phyloP scores from a whole-genome alignment of 2,113 vertebrate genomes.

The Corynorhinus townsendii region DNA sequence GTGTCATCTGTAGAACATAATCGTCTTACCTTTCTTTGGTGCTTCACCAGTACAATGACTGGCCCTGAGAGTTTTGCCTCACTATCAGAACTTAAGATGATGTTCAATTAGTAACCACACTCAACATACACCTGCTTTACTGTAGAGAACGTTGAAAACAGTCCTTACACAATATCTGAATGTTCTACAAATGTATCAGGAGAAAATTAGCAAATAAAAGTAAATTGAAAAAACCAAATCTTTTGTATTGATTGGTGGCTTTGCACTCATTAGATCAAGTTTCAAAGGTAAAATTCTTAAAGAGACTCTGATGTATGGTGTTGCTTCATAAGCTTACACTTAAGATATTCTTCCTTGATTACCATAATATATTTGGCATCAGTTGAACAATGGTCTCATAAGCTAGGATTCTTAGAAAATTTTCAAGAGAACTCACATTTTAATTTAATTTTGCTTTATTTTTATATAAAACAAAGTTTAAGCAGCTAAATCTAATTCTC shows the following conservation, averaged over 20 bases:
- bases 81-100: not conserved
- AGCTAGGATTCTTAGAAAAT: not conserved
- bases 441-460: conserved; percentile 27
- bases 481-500: not conserved
- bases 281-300: conserved; percentile 2
- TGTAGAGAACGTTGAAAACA: not conserved
- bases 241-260: not conserved
- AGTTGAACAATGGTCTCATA: not conserved
- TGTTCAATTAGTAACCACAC: not conserved
- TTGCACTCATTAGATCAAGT: not conserved
- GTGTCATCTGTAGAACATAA: not conserved
- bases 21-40: not conserved
- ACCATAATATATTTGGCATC: not conserved
- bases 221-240: not conserved
- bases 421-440: not conserved
- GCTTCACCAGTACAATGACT: not conserved
- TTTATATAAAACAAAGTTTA: conserved; percentile 1
- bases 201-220: not conserved
- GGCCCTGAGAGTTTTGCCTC: conserved; percentile 1
- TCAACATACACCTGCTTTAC: not conserved
- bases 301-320: not conserved
- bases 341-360: not conserved
- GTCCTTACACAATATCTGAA: not conserved
- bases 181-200: not conserved
- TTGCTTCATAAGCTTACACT: not conserved